Evolutionary conservation across 2,888 invertebrate genomes (phyloP).

Genomic region (Drosophila austrosaltans): DNA sequence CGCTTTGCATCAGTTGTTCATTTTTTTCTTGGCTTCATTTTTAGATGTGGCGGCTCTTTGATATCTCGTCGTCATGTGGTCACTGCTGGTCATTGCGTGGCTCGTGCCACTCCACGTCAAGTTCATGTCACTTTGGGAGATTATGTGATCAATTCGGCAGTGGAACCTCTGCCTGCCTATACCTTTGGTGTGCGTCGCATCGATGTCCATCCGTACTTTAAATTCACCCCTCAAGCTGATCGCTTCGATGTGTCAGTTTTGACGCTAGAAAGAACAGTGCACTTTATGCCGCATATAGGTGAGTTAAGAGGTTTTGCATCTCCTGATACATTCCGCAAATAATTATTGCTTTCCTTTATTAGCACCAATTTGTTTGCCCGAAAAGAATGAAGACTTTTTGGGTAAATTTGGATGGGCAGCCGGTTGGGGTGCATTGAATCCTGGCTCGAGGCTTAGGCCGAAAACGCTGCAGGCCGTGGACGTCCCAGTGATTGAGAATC

Average conservation of each 20-base stretch:
- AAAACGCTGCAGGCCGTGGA: conserved; percentile 95
- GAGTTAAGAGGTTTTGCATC: conserved; percentile 51
- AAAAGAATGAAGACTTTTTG: conserved; percentile 94
- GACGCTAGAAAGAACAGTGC: conserved; percentile 93
- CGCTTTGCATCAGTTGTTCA: too few species aligned
- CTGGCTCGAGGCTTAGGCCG: conserved; percentile 93
- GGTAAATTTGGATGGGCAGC: conserved; percentile 97
- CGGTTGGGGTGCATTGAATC: conserved; percentile 95
- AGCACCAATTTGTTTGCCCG: conserved; percentile 95
- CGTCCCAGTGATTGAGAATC: conserved; percentile 95
- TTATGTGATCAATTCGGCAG: conserved; percentile 96
- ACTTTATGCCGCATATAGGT: conserved; percentile 94
- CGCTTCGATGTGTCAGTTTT: conserved; percentile 96
- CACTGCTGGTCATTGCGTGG: conserved; percentile 97
- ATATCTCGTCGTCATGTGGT: conserved; percentile 96
- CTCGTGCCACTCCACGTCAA: conserved; percentile 94
- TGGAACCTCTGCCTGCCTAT: conserved; percentile 95
- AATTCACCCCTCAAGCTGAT: conserved; percentile 96
- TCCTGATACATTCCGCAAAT: too few species aligned
- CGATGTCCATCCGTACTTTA: conserved; percentile 95
- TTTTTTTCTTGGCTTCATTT: conserved; percentile 44
- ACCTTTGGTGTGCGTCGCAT: conserved; percentile 96
- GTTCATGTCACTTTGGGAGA: conserved; percentile 94
- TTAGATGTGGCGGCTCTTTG: conserved; percentile 95
- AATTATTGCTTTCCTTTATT: conserved; percentile 34